Percentiles rank a stretch among this genome's conserved stretches.
Evolutionary conservation across 2,797 vertebrate genomes (phyloP).

Genomic region (Masticophis lateralis): DNA sequence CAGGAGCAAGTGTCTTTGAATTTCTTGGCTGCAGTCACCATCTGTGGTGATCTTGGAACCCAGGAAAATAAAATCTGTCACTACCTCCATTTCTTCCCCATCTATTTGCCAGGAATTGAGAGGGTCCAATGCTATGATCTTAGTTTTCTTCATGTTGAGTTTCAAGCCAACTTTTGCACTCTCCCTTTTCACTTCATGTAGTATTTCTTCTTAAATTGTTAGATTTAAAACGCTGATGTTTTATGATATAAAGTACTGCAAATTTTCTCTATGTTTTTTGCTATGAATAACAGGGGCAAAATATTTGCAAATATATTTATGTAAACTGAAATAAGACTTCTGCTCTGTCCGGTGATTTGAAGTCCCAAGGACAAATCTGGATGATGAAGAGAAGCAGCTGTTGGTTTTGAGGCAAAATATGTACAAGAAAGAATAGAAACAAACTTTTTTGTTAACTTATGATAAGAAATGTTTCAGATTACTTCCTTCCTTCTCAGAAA

Average conservation of each 20-base stretch:
- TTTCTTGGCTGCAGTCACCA: no score
- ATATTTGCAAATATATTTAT: not conserved
- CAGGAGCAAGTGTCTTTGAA: no score
- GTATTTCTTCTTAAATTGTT: conserved; percentile 1
- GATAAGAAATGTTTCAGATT: no score
- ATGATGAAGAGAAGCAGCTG: not conserved
- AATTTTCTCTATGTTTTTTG: not conserved
- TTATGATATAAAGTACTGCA: not conserved
- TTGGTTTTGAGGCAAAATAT: not conserved
- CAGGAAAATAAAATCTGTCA: no score
- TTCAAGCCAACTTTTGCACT: no score
- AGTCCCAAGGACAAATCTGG: not conserved
- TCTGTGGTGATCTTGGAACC: no score
- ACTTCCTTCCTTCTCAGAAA: not conserved
- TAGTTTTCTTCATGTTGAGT: no score
- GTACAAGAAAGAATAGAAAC: not conserved
- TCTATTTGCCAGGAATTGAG: no score
- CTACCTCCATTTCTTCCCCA: no score
- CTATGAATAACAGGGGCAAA: not conserved
- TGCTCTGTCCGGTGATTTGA: not conserved
- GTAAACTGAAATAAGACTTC: not conserved
- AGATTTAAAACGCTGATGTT: not conserved
- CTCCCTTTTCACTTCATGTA: not conserved
- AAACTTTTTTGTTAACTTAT: not conserved
- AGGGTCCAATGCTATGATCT: no score